Conservation (phyloP, 2,888 invertebrate species). For the Bursaphelenchus okinawaensis region DNA sequence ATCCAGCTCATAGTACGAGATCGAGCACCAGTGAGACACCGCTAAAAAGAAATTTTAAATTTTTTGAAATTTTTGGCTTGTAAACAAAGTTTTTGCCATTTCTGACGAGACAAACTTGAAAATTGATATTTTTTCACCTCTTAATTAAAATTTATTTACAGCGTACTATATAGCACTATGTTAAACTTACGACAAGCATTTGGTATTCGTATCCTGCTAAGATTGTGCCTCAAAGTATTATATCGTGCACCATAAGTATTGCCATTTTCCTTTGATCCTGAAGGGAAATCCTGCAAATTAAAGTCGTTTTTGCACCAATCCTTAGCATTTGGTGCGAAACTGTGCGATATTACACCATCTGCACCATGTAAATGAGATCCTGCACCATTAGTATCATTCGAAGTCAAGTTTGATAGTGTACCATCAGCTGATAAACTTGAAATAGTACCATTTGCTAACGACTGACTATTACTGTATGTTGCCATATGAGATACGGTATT, state of each 20-base stretch:
- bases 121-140: too few species aligned
- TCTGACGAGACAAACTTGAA: neutral
- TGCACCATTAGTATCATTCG: too few species aligned
- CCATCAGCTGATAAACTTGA: too few species aligned
- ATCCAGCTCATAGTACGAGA: conserved; percentile 96
- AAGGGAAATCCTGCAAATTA: neutral
- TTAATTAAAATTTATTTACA: too few species aligned
- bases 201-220: conserved; percentile 26
- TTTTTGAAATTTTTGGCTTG: neutral
- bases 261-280: neutral
- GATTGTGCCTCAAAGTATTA: conserved; percentile 22
- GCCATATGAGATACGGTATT: neutral
- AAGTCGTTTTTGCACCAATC: neutral
- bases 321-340: too few species aligned
- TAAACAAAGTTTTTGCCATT: neutral
- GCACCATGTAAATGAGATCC: too few species aligned
- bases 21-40: conserved; percentile 97
- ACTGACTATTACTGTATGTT: too few species aligned
- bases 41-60: too few species aligned
- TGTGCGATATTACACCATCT: too few species aligned
- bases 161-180: neutral
- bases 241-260: conserved; percentile 25
- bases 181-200: conserved; percentile 22
- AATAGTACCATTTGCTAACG: too few species aligned
- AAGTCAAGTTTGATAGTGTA: too few species aligned